These are phyloP conservation scores for Drymodes brunneopygia DNA, from an alignment of 2,113 vertebrate species.

Conservation along the genomic window DNA sequence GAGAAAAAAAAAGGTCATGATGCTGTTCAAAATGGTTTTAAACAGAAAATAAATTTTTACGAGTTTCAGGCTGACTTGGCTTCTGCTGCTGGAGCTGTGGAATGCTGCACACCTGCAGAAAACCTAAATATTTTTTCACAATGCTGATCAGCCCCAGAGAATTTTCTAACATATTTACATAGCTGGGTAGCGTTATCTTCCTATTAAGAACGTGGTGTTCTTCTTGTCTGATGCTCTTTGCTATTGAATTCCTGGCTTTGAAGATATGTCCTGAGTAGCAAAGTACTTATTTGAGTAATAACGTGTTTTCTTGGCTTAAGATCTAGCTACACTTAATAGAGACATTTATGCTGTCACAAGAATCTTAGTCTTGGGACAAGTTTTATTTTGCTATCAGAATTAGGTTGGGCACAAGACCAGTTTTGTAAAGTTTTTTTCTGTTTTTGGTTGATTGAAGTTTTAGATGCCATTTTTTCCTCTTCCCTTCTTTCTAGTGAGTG, in stretches of 20 bases:
- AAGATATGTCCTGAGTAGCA: neutral
- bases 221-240: neutral
- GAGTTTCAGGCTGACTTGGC: neutral
- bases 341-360: neutral
- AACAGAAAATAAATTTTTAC: neutral
- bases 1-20: neutral
- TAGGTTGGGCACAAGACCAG: neutral
- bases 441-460: neutral
- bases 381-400: neutral
- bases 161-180: neutral
- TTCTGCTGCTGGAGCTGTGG: neutral
- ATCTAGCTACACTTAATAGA: neutral
- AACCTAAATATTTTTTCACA: neutral
- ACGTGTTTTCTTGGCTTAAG: neutral
- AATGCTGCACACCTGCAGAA: neutral
- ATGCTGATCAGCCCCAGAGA: neutral
- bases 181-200: neutral
- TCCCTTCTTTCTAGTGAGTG: neutral
- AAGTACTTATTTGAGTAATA: neutral
- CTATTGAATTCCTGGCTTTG: neutral
- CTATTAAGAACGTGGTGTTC: neutral
- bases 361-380: neutral
- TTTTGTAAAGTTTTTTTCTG: neutral
- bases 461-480: neutral
- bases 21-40: neutral